Evolutionary conservation across 2,888 invertebrate genomes (phyloP), one percentile per base, ranked within the genome.

Genomic region (Sycophila texana): DNA sequence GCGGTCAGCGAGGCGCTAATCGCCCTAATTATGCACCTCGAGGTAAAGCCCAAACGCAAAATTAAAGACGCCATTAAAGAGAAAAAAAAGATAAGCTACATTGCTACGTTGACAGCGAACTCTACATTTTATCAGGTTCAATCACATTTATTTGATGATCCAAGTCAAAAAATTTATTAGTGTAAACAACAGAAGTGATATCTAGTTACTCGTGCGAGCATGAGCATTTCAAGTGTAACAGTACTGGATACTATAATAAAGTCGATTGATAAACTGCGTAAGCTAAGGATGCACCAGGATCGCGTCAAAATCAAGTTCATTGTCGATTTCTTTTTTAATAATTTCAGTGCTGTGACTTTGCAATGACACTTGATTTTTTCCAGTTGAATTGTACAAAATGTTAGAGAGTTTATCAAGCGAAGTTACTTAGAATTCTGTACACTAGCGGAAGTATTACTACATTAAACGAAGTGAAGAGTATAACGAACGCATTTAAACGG

Each of bases 1-100:
- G 87, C 58, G 88, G 87, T 71, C 89, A 87, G 85, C 89, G 84
- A 89, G 92, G 84, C 90, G 83, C 86, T 84, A 92, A 88, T 89
- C 91, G 81, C 90, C 87, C 86, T 57, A 86, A 88, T 75, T 89
- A 88, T 68, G 74, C 85, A 22, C 84, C 88, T 26, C 89, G 90
- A 72, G 83, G 87, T 74, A 90, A 89, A 83, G 83, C 88, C 51
- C 89, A 88, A 82, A 82, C 88, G 76, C 89, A 89, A 83, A 87
- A 89, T 85, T 86, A 88, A 86, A 84, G 74, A 67, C 74, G 66
- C 75, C 79, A 72, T 61, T 53, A 16, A 66, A 39, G 18, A 47
- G 61, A 39, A 39, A 39, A 39, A 39, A 39, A 39, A 39, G 39
- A 39, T 39, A 39, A 60, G 60, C 60, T 74, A 60, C 47, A 61